Base-by-base conservation (phyloP, 2,113 vertebrate species). In the Vidua chalybeata region DNA sequence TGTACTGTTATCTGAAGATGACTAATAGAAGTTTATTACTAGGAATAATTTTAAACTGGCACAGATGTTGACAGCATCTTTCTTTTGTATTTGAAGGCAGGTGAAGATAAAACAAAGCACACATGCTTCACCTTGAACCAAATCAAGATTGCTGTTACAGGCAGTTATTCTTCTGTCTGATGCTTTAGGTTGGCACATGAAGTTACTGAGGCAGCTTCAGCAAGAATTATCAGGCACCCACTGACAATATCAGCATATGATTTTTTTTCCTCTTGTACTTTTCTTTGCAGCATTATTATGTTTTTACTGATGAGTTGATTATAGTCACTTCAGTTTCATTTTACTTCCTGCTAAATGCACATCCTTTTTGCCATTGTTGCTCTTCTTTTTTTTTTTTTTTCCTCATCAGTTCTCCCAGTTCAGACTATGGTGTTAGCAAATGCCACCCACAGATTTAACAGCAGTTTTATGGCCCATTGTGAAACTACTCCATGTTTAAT, bases 101-200 rank as follows among this genome's bases (percentile, higher is more conserved):
- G 20, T 41, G 18, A 83, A 86, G 63, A 83, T 69, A 88, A 96
- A 85, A 73, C 31, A 80, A 86, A 90, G 74, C 80, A 89, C 43
- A 61, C 37, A 45, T 48, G 41, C n/a, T 91, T 95, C 62, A 89
- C 74, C 87, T 87, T 89, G 68, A 90, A 90, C 51, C 55, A 81
- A 91, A 63, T 41, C 51, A 73, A 55, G 59, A 43, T 46, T 71
- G n/a, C 76, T 77, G 28, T 84, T 76, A 82, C 28, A 82, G 61
- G 45, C 48, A 77, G 54, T 58, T 48, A 46, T 83, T 90, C 69
- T 61, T 83, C 56, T 63, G 39, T 66, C 62, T 84, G 61, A 64
- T 78, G 28, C n/a, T 89, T 75, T 71, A 37, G 58, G 41, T 15
- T 94, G 64, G 45, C 54, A 81, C 2, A 1, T 87, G 68, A 74